Conservation (phyloP, 2,113 vertebrate genomes). For the Corythoichthys intestinalis region DNA sequence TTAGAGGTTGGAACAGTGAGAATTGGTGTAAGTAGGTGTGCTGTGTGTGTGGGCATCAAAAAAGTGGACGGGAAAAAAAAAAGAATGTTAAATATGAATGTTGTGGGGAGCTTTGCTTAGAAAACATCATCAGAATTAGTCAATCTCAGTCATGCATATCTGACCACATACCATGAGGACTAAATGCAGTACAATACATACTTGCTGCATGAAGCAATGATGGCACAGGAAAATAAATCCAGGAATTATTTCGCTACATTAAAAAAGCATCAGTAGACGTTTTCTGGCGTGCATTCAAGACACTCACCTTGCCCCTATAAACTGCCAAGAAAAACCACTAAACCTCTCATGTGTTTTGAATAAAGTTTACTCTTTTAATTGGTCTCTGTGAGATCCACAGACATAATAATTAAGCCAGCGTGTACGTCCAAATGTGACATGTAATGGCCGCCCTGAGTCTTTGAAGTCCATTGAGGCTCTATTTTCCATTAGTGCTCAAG, state of each 20-base stretch:
- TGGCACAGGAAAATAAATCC: neutral
- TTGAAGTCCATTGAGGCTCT: neutral
- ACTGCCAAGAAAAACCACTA: constrained; percentile 41
- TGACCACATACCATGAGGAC: neutral
- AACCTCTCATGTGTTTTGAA: constrained; percentile 24
- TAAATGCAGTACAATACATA: neutral
- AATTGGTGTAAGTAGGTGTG: too few relatives aligned
- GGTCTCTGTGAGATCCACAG: constrained; percentile 38
- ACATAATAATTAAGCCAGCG: neutral
- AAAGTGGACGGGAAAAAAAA: too few relatives aligned
- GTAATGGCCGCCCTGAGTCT: neutral
- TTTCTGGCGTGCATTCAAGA: constrained; percentile 9
- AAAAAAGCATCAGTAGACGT: neutral
- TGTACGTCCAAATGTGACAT: neutral
- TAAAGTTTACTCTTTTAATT: constrained; percentile 51
- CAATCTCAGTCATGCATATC: neutral
- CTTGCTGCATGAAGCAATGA: neutral
- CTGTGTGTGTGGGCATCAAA: too few relatives aligned
- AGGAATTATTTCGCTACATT: neutral
- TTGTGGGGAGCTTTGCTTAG: too few relatives aligned
- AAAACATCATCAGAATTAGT: too few relatives aligned
- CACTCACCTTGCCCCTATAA: constrained; percentile 4
- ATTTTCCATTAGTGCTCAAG: neutral
- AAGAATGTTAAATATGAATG: too few relatives aligned
- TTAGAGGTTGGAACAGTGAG: too few relatives aligned